Evolutionary conservation across 2,797 vertebrate species (phyloP).

Genomic region (Salarias fasciatus): DNA sequence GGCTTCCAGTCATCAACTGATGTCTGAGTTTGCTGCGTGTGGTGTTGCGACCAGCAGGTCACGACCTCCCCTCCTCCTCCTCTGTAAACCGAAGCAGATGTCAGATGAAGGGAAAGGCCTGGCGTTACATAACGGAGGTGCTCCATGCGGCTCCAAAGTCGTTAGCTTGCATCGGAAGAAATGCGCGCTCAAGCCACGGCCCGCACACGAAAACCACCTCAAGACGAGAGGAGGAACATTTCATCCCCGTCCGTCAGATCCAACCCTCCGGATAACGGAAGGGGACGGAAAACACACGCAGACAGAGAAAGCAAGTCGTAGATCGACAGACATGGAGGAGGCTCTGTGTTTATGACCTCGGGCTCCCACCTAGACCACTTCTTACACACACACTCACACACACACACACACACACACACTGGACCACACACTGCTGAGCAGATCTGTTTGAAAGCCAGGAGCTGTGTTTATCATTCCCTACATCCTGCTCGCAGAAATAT

Average conservation of each 20-base stretch:
- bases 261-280: slow-evolving; percentile 52
- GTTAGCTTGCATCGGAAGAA: slow-evolving; percentile 9
- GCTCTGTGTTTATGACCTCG: slow-evolving; percentile 70
- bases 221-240: slow-evolving; percentile 49
- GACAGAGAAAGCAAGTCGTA: slow-evolving; percentile 38
- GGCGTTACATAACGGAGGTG: slow-evolving; percentile 64
- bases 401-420: too few species aligned
- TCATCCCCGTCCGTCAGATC: slow-evolving; percentile 57
- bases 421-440: slow-evolving; percentile 84
- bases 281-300: slow-evolving; percentile 38
- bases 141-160: slow-evolving; percentile 26
- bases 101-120: slow-evolving; percentile 45
- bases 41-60: slow-evolving; percentile 52
- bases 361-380: slow-evolving; percentile 60
- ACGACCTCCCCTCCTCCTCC: slow-evolving; percentile 15
- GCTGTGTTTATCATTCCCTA: slow-evolving; percentile 84
- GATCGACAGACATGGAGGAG: slow-evolving; percentile 70
- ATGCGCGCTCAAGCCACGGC: not conserved
- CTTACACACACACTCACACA: too few species aligned
- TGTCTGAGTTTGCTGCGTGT: slow-evolving; percentile 37
- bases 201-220: slow-evolving; percentile 53
- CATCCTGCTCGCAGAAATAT: slow-evolving; percentile 87
- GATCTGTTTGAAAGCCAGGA: slow-evolving; percentile 87
- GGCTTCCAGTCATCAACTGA: slow-evolving; percentile 37
- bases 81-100: slow-evolving; percentile 73